A percentile compares a stretch with the other conserved stretches of the same genome.
These are phyloP conservation scores for Scomber colias DNA, from an alignment of 2,113 vertebrate genomes.

Conservation along the genomic window DNA sequence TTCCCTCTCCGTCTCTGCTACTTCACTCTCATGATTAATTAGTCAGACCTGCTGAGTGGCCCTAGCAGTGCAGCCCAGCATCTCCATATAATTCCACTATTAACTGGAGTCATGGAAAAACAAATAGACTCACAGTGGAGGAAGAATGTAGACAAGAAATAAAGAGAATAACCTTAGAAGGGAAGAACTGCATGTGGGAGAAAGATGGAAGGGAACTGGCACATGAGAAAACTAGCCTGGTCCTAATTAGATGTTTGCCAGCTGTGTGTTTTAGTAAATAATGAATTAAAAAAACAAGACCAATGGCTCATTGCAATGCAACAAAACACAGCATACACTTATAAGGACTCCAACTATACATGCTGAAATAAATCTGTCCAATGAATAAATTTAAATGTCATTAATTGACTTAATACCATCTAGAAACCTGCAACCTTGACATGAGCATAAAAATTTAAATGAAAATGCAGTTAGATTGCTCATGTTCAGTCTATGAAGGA, in stretches of 20 bases:
- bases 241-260: slow-evolving; percentile 48
- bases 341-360: background rate
- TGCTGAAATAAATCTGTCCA: background rate
- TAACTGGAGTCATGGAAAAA: slow-evolving; percentile 46
- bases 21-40: slow-evolving; percentile 60
- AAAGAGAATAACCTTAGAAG: slow-evolving; percentile 3
- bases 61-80: slow-evolving; percentile 28
- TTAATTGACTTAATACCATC: background rate
- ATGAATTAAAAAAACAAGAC: background rate
- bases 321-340: background rate
- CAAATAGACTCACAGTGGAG: slow-evolving; percentile 33
- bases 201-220: slow-evolving; percentile 10
- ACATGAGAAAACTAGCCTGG: background rate
- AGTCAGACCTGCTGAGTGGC: slow-evolving; percentile 47
- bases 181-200: slow-evolving; percentile 19
- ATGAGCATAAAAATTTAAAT: background rate
- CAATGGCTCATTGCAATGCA: background rate
- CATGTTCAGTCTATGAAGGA: too few species aligned
- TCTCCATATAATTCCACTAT: slow-evolving; percentile 51
- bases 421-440: background rate
- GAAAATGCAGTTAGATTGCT: too few species aligned
- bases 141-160: background rate
- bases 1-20: slow-evolving; percentile 4
- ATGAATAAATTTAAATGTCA: too few species aligned
- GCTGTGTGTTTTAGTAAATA: slow-evolving; percentile 27